Evolutionary conservation across 2,113 vertebrate species (phyloP).

Genomic region (Leucopsar rothschildi): DNA sequence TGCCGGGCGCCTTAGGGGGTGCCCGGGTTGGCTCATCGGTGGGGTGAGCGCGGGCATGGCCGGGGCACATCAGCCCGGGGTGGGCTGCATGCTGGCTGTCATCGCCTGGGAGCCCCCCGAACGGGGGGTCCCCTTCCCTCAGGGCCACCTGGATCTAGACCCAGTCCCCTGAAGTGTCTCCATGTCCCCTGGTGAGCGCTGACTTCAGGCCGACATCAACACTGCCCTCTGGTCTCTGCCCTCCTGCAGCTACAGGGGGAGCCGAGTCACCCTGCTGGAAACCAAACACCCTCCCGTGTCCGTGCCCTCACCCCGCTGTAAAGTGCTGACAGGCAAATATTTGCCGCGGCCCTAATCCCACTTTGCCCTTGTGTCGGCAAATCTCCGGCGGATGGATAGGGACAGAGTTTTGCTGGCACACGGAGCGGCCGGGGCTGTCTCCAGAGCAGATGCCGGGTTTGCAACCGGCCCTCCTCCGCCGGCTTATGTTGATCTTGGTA

Average conservation of each 20-base stretch:
- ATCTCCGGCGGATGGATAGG: not conserved
- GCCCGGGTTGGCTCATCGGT: not conserved
- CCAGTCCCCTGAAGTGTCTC: not conserved
- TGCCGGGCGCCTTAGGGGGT: not conserved
- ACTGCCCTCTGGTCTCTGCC: too few species aligned
- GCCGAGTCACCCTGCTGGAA: not conserved
- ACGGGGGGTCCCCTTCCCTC: not conserved
- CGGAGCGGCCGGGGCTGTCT: not conserved
- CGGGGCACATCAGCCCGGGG: not conserved
- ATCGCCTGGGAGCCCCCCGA: not conserved
- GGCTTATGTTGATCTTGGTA: not conserved
- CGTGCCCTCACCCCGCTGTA: not conserved
- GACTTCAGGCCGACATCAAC: not conserved
- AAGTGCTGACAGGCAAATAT: constrained; percentile 48
- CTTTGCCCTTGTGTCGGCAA: constrained; percentile 46
- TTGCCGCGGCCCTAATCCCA: constrained; percentile 33
- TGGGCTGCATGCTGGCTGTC: not conserved
- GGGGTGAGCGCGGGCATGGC: not conserved
- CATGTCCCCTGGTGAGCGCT: not conserved
- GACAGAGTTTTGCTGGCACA: not conserved
- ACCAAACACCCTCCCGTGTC: not conserved
- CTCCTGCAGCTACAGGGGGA: not conserved
- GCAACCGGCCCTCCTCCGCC: not conserved
- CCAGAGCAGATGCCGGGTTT: not conserved
- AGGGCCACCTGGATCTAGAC: not conserved